Conservation (phyloP, 2,797 vertebrate species). For the Macropus fuliginosus region DNA sequence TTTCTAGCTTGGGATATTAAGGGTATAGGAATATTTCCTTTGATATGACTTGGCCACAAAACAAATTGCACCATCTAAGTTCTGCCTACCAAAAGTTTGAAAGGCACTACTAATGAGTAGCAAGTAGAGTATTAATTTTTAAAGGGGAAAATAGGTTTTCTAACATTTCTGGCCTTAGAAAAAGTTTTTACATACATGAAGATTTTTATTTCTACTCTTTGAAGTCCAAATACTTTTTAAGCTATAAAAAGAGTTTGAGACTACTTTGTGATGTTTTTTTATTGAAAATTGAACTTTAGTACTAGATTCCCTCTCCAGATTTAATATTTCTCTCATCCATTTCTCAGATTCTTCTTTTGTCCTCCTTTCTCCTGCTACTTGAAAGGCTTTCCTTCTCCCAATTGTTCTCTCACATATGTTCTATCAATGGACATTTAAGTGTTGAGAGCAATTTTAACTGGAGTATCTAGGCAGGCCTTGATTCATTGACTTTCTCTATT, state of each 20-base stretch:
- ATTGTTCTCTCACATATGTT: background rate
- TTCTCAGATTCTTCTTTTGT: background rate
- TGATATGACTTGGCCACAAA: background rate
- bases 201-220: background rate
- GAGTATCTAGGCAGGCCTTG: background rate
- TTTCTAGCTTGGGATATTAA: background rate
- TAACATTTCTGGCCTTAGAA: background rate
- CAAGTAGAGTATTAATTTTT: background rate
- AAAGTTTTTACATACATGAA: background rate
- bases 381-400: background rate
- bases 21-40: background rate
- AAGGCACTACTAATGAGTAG: background rate
- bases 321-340: background rate
- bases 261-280: background rate
- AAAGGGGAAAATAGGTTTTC: background rate
- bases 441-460: background rate
- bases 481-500: background rate
- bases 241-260: background rate
- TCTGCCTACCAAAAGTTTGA: background rate
- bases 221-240: background rate
- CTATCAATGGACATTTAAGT: background rate
- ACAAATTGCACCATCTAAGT: background rate
- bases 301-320: background rate
- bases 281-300: background rate
- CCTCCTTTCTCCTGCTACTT: background rate